phyloP scores from a whole-genome alignment of 2,113 vertebrate genomes.

The Anthoscopus minutus region DNA sequence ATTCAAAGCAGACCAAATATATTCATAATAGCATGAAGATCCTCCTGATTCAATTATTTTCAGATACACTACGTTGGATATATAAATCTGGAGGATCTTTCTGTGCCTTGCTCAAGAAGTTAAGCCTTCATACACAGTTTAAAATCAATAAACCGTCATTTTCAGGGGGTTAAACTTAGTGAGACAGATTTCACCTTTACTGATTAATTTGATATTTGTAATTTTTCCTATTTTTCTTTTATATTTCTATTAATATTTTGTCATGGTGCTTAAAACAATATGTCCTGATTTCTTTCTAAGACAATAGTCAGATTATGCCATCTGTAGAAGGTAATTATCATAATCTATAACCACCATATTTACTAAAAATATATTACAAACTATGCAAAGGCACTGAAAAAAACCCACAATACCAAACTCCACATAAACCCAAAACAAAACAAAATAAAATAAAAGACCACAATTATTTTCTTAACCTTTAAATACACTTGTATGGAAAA shows the following conservation, averaged over 20 bases:
- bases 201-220: background rate
- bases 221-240: background rate
- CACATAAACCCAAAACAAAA: background rate
- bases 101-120: background rate
- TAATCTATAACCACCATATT: background rate
- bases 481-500: background rate
- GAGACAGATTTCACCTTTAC: background rate
- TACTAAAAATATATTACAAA: background rate
- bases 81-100: background rate
- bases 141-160: background rate
- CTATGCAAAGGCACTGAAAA: background rate
- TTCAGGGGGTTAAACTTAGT: background rate
- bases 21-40: background rate
- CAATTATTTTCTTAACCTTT: background rate
- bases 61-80: background rate
- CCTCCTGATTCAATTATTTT: background rate
- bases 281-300: background rate
- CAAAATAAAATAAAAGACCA: background rate
- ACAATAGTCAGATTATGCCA: background rate
- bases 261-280: background rate
- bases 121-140: background rate
- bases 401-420: accelerated
- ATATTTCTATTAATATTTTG: background rate
- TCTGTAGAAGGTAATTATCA: background rate
- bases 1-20: background rate